A percentile compares a stretch with the other conserved stretches of the same genome.
These are phyloP conservation scores for Rhabdornis inornatus DNA, from an alignment of 2,113 vertebrate genomes.

Conservation along the genomic window DNA sequence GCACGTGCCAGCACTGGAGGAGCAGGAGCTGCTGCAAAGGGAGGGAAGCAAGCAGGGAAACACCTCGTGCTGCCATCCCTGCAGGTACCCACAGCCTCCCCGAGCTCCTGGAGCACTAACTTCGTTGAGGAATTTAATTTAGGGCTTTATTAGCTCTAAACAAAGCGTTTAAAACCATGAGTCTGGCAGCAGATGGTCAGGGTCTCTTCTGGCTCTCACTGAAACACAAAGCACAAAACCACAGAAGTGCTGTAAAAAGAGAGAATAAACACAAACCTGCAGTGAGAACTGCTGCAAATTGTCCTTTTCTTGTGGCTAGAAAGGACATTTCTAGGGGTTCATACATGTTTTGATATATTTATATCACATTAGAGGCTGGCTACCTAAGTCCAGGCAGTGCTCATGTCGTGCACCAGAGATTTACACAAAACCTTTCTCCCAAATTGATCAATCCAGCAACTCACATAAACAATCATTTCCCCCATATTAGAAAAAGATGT, in stretches of 20 bases:
- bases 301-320: neutral
- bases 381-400: neutral
- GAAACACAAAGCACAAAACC: neutral
- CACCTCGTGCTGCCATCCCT: neutral
- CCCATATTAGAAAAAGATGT: neutral
- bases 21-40: neutral
- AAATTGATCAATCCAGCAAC: neutral
- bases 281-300: neutral
- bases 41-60: neutral
- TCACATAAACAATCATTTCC: neutral
- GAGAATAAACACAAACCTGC: neutral
- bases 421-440: neutral
- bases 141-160: neutral
- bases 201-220: neutral
- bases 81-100: neutral
- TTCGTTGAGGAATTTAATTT: neutral
- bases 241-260: neutral
- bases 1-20: neutral
- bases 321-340: neutral
- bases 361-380: neutral
- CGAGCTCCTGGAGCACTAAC: neutral
- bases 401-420: neutral
- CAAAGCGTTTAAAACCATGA: neutral
- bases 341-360: accelerated
- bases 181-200: neutral